Conservation (phyloP, 2,888 invertebrate species). For the Aleiodes testaceus region DNA sequence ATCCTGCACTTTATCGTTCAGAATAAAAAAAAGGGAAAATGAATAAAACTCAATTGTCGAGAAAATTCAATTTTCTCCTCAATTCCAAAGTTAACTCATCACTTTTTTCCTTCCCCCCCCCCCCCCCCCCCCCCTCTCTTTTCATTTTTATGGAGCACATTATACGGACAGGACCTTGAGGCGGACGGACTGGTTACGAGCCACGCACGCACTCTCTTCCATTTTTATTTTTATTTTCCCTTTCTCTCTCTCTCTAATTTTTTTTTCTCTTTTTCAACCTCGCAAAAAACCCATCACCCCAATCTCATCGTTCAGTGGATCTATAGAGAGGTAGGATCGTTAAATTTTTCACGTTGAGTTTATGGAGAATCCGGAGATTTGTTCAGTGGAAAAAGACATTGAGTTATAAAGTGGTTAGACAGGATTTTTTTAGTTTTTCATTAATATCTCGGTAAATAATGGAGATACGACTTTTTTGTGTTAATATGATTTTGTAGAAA, state of each 20-base stretch:
- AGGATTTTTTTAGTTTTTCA: no score
- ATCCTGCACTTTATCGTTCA: background rate
- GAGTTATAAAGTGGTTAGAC: no score
- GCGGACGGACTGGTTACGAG: conserved; percentile 32
- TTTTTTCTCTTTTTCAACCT: conserved; percentile 1
- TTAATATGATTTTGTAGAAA: no score
- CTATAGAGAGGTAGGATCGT: conserved; percentile 44
- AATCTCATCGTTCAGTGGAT: conserved; percentile 7
- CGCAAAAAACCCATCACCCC: conserved; percentile 9
- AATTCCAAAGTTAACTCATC: conserved; percentile 20
- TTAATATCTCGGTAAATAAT: no score
- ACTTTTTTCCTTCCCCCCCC: conserved; percentile 35
- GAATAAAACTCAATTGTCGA: conserved; percentile 16
- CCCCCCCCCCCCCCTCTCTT: conserved; percentile 44
- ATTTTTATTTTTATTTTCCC: background rate
- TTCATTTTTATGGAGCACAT: conserved; percentile 35
- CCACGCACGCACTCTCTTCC: conserved; percentile 16
- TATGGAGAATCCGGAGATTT: conserved; percentile 47
- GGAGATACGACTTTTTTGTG: no score
- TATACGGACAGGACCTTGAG: conserved; percentile 35
- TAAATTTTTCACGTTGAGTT: conserved; percentile 46
- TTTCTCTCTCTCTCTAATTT: background rate
- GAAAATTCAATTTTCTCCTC: conserved; percentile 20
- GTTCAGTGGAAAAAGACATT: conserved; percentile 24
- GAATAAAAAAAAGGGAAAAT: conserved; percentile 12